Base-by-base conservation (phyloP, 2,888 invertebrate species). In the Pristionchus fissidentatus region DNA sequence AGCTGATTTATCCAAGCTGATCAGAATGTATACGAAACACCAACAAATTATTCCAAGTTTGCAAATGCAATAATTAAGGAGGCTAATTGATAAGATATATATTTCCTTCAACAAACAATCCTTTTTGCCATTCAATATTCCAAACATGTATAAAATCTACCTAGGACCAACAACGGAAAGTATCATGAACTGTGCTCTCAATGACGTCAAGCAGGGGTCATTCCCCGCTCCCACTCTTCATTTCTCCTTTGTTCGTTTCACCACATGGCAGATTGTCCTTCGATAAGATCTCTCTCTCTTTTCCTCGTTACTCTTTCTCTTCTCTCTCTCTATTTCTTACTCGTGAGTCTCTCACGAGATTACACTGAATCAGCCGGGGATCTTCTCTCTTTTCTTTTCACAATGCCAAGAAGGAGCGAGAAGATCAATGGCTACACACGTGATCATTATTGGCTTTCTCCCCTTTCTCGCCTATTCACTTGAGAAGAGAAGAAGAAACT, bases 391-490 rank as follows among this genome's bases (percentile, higher is more conserved):
- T n/a, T n/a, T n/a, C n/a, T n/a, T n/a, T 19, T 66, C 8, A n/a
- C 3, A 8, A n/a, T 62, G 32, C 62, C 35, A 62, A 62, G 66
- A 62, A 62, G 43, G 41, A 43, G 46, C 10, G 38, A 29, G 73
- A 22, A 49, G 10, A 41, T 46, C 26, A 49, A 75, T 75, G 75
- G 41, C 8, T n/a, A 55, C 55, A 70, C 70, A 41, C 70, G 41
- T 70, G 70, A 70, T 70, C 70, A 66, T 66, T 70, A 70, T 70
- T 70, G 70, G 70, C 70, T 70, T 70, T 70, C 70, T 70, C 70
- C 70, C 70, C 70, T 41, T 70, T 70, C 70, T 66, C 66, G 66
- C 22, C 66, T 41, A 70, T 70, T 70, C 70, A 70, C 10, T 49
- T 10, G 52, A 49, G 19, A 15, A 49, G 10, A 15, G 52, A 49